phyloP scores from a whole-genome alignment of 2,797 vertebrate genomes.

The Epinephelus malabaricus region DNA sequence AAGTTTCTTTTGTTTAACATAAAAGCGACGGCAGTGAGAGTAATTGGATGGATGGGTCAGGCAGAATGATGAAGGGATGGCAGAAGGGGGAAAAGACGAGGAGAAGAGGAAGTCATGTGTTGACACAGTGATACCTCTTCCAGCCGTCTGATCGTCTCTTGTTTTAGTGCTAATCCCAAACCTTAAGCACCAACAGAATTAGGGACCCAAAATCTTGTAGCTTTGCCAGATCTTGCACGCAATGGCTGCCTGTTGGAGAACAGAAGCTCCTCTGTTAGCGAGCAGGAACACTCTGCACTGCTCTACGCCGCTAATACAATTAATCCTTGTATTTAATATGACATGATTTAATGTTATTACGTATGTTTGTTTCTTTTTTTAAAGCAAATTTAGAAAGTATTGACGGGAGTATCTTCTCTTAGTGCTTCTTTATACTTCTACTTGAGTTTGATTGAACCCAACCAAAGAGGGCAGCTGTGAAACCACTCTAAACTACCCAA shows the following conservation, averaged over 20 bases:
- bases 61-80: neutral
- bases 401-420: neutral
- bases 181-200: slow-evolving; percentile 59
- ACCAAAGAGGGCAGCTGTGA: too few species aligned
- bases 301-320: neutral
- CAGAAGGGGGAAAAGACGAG: neutral
- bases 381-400: neutral
- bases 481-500: too few species aligned
- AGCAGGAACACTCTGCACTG: neutral
- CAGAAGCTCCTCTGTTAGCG: slow-evolving; percentile 21
- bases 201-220: slow-evolving; percentile 43
- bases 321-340: neutral
- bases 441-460: too few species aligned
- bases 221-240: slow-evolving; percentile 55
- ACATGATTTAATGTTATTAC: neutral
- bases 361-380: neutral
- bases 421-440: neutral
- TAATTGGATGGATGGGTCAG: neutral
- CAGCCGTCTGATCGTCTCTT: slow-evolving; percentile 68
- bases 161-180: slow-evolving; percentile 68
- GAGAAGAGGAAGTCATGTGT: slow-evolving; percentile 23
- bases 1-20: slow-evolving; percentile 35
- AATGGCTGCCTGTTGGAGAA: slow-evolving; percentile 40
- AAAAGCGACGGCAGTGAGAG: neutral
- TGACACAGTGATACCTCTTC: slow-evolving; percentile 39